phyloP scores from a whole-genome alignment of 2,888 invertebrate species.

The Macaria notata region DNA sequence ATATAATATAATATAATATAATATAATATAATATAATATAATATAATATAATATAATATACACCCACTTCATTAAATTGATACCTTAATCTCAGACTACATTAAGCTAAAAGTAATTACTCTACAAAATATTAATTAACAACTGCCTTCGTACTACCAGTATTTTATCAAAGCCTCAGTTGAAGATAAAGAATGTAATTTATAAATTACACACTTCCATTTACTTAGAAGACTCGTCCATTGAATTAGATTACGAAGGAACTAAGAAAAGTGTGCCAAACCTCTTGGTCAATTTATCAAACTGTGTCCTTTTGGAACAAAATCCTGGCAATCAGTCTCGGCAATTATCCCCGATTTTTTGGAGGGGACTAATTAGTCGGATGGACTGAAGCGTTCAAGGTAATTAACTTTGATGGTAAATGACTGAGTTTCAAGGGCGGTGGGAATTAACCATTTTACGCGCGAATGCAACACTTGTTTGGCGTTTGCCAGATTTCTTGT shows the following conservation, averaged over 20 bases:
- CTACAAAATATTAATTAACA: too few relatives aligned
- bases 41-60: too few relatives aligned
- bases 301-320: slow-evolving; percentile 61
- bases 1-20: too few relatives aligned
- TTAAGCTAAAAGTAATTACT: too few relatives aligned
- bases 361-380: slow-evolving; percentile 71
- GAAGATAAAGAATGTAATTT: background rate
- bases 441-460: slow-evolving; percentile 18
- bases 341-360: slow-evolving; percentile 74
- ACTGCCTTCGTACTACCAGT: too few relatives aligned
- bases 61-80: too few relatives aligned
- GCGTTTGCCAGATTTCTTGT: slow-evolving; percentile 3
- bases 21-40: too few relatives aligned
- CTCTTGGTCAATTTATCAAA: slow-evolving; percentile 57
- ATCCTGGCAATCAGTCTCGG: slow-evolving; percentile 71
- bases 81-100: too few relatives aligned
- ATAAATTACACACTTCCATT: slow-evolving; percentile 10
- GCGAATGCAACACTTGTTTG: slow-evolving; percentile 15
- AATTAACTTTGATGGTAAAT: slow-evolving; percentile 75
- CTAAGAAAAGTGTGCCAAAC: slow-evolving; percentile 37
- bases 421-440: slow-evolving; percentile 47
- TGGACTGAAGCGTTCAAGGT: slow-evolving; percentile 67
- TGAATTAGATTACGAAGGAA: slow-evolving; percentile 29
- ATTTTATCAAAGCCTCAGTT: background rate
- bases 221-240: slow-evolving; percentile 8